Evolutionary conservation across 2,113 vertebrate species (phyloP), one percentile per base, ranked within the genome.

Genomic region (Brachyistius frenatus): DNA sequence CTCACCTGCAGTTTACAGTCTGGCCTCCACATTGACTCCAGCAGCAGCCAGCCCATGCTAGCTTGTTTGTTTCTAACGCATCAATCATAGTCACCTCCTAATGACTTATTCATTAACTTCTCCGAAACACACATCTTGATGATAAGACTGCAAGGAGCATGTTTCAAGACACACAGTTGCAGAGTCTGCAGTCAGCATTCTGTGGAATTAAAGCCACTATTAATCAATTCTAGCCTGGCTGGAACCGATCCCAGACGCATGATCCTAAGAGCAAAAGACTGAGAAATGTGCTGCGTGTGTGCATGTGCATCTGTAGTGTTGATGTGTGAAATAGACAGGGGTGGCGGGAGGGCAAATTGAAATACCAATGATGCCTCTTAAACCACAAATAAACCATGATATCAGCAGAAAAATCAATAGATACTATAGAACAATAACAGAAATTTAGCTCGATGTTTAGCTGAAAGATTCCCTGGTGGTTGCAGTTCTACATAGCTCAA

Each of bases 51-150:
- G 78, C 80, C 66, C 67, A 84, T 61, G 66, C 62, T 68, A 80
- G 80, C 81, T 69, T 83, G 88, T 92, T 90, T 91, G 87, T 90
- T 92, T 87, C 80, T 30, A 71, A 83, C 57, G 32, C 91, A 95
- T 94, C 94, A 93, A 86, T 94, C 94, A 92, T 78, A 64, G 88
- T 87, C 90, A 78, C 88, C 71, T 91, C 79, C 91, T 94, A 94
- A 94, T 94, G 91, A 93, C 92, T 93, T 93, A 94, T 95, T 94
- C 92, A 95, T 94, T 93, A 93, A 90, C 80, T 87, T 70, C 77
- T 78, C 89, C 90, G 86, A 93, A 93, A 93, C 92, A 87, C 88
- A 90, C 90, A 76, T 93, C 87, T 84, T 73, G 57, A 88, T 92
- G 92, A 94, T 89, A 88, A 91, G 88, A 86, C 83, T 84, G 75